Base-by-base conservation (phyloP, 2,797 vertebrate genomes). In the Poeciliopsis presidionis region DNA sequence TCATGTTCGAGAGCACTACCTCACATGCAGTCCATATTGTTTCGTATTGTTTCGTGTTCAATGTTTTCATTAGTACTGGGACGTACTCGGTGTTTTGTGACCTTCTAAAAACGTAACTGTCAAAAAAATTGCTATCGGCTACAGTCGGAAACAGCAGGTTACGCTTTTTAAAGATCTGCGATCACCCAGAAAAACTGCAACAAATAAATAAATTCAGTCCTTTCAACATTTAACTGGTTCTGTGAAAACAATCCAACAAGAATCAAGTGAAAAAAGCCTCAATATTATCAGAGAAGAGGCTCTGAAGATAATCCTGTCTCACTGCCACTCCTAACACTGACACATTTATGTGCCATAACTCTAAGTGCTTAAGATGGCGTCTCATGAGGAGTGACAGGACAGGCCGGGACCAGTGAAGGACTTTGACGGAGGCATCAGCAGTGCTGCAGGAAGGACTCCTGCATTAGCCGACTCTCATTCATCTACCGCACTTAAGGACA, bases 351-450 rank as follows among this genome's bases (percentile, higher is more conserved):
- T 74, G 71, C 84, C 80, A 77, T 36, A 46, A 77, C 25, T 69
- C 46, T 57, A 75, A 81, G 51, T 33, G 76, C 25, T 78, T n/a
- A 63, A 75, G 72, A 82, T 25, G 45, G 74, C 13, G 2, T 39
- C 2, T 81, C 71, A 79, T 20, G 41, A 79, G 65, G 63, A 80
- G 45, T 83, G 86, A 81, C 76, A 74, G 67, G 46, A 69, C 53
- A 41, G 53, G 59, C 70, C 82, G 14, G 39, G 65, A 49, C 65
- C 49, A 77, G 73, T 49, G 16, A 84, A 53, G 73, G 71, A 77
- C 45, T 0, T 0, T 39, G 81, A 80, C 0, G 73, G 77, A 82
- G 18, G 16, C 46, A 78, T 84, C 33, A 80, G 74, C 20, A 0
- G 13, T 65, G 57, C 61, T 76, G 47, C 59, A 70, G 71, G 0